Conservation (phyloP, 2,888 invertebrate species). For the Standfussiana lucernea region DNA sequence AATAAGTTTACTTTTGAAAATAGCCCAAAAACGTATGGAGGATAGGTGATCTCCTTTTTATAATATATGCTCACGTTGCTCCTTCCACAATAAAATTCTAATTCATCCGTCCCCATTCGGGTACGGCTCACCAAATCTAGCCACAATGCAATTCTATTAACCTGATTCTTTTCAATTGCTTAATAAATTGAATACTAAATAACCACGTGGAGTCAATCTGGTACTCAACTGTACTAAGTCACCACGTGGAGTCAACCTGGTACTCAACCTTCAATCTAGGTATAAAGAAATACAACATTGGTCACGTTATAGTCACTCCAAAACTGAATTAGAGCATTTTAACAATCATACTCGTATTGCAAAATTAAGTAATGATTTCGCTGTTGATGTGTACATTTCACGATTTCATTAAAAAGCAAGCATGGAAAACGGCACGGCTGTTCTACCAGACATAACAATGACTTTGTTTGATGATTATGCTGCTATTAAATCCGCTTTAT, state of each 20-base stretch:
- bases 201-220: slow-evolving; percentile 9
- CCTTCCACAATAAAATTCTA: background rate
- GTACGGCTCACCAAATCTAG: background rate
- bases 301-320: background rate
- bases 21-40: no score
- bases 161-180: slow-evolving; percentile 26
- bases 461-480: background rate
- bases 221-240: no score
- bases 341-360: background rate
- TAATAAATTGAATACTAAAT: background rate
- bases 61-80: no score
- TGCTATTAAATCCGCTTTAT: background rate
- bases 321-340: background rate
- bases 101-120: background rate
- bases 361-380: background rate
- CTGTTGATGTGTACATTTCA: background rate
- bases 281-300: background rate
- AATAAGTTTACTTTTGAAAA: no score
- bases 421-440: background rate
- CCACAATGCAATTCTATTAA: background rate
- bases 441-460: background rate
- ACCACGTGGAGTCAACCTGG: slow-evolving; percentile 10
- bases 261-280: background rate
- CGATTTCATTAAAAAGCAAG: slow-evolving; percentile 3
- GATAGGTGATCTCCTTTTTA: no score